phyloP scores from a whole-genome alignment of 2,113 vertebrate species.

The Lota lota region DNA sequence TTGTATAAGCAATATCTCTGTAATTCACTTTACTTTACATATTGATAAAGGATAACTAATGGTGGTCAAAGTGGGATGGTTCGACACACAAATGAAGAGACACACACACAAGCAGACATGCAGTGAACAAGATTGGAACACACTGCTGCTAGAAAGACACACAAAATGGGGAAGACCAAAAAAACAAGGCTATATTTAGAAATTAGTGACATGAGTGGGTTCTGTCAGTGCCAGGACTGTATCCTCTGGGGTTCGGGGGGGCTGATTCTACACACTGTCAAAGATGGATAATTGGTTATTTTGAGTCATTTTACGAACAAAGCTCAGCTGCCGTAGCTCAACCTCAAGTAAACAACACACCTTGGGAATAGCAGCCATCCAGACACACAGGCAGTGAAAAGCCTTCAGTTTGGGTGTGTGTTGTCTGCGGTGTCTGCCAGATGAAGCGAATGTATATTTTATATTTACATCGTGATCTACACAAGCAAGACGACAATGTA shows the following conservation, averaged over 20 bases:
- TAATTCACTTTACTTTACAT: too few relatives aligned
- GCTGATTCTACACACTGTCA: constrained; percentile 61
- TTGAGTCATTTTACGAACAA: constrained; percentile 74
- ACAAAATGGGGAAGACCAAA: constrained; percentile 33
- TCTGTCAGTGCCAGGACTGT: constrained; percentile 64
- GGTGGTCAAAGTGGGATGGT: too few relatives aligned
- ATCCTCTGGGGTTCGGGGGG: constrained; percentile 58
- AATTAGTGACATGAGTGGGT: constrained; percentile 57
- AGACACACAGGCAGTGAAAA: constrained; percentile 47
- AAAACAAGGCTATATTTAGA: constrained; percentile 60
- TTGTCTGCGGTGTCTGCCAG: constrained; percentile 44
- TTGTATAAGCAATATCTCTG: too few relatives aligned
- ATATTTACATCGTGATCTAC: constrained; percentile 54
- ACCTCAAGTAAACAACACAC: constrained; percentile 70
- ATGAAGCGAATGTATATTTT: constrained; percentile 35
- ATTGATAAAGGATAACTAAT: too few relatives aligned
- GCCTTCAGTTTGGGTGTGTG: constrained; percentile 46
- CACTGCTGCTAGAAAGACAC: constrained; percentile 18
- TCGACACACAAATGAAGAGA: constrained; percentile 37
- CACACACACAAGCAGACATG: constrained; percentile 33
- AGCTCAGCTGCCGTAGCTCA: constrained; percentile 73
- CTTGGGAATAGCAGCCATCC: constrained; percentile 69
- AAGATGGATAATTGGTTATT: constrained; percentile 79
- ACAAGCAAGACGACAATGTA: neutral
- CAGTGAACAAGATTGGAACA: too few relatives aligned